Evolutionary conservation across 2,113 vertebrate genomes (phyloP), one percentile per base, ranked within the genome.

Genomic region (Capricornis sumatraensis): DNA sequence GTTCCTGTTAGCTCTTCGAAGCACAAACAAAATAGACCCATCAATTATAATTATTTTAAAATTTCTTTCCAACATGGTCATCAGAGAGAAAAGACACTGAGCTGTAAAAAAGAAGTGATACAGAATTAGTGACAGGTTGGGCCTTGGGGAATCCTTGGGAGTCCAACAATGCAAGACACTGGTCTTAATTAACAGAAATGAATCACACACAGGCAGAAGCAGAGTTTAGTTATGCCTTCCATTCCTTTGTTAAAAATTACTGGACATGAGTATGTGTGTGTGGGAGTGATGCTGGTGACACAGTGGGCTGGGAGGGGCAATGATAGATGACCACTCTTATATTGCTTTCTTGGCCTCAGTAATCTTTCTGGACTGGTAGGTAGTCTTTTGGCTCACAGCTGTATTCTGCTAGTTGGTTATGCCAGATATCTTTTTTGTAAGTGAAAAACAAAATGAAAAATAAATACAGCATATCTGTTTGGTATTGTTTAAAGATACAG

Each of bases 41-140:
- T 97, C n/a, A 43, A 57, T 97, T 98, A 79, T 83, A 95, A 91
- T 98, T 95, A 97, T 89, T 96, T 95, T 96, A 64, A 19, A 93
- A 96, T 96, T 94, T 95, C 23, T 96, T 97, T 98, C 50, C 76
- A 87, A 45, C 90, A 91, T 74, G 90, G 30, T 64, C 50, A 97
- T 92, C 60, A 96, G 94, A 50, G 85, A 96, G 74, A 94, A 92
- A 40, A 55, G 76, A 96, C 64, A 60, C 53, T 40, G 81, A 67
- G 27, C 14, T 55, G 58, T 28, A 47, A 52, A 74, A 95, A 94
- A 79, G 40, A 93, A 96, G 9, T 50, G 67, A 94, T 83, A 57
- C 82, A 60, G 78, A 94, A 33, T 45, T 94, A 82, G 64, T 96
- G 95, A 96, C 87, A 95, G 82, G 57, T 50, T 64, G 28, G 64